Base-by-base conservation (phyloP, 2,113 vertebrate genomes). In the Cisticola juncidis region DNA sequence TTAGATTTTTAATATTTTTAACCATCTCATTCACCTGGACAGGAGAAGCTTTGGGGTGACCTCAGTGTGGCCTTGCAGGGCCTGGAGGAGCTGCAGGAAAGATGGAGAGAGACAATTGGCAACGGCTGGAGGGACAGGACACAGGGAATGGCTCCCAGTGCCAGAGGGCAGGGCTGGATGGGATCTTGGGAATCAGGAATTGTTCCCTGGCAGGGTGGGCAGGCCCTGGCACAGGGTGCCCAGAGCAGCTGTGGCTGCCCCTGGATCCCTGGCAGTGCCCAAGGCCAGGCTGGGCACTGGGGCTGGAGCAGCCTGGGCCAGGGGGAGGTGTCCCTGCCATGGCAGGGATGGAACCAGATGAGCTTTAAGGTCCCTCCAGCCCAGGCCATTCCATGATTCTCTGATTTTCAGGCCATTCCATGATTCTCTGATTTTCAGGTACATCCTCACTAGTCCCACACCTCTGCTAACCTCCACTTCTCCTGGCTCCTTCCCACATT, bases 341-440 rank as follows among this genome's bases (percentile, higher is more conserved):
- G 44, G 31, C 26, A 4, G 44, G 26, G 31, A 20, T 19, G 31
- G 62, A 0, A 23, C 0, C 2, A 9, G 44, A 0, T 22, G 53
- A 1, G 1, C 0, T 14, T 51, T 19, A 7, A 14, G 8, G 16
- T 29, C 15, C 11, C 7, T 66, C 28, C 16, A 51, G 2, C 24
- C 11, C 40, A 60, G 45, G 2, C 9, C 11, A 29, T 23, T 51
- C 28, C 1, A 4, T 14, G 33, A 25, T 21, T 68, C 57, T 25
- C 36, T 74, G 38, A 40, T 47, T 74, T 76, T 33, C 60, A 70
- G 36, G 35, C 9, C 11, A 29, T 23, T 51, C 28, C 1, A 4
- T 14, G 33, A 25, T 21, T 68, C 57, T 25, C 36, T 74, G 38
- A 40, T 47, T 74, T 76, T 33, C 60, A 70, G 36, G 35, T 53